A percentile compares a stretch with the other conserved stretches of the same genome.
phyloP scores from a whole-genome alignment of 2,888 invertebrate species.

The Caradrina kadenii region DNA sequence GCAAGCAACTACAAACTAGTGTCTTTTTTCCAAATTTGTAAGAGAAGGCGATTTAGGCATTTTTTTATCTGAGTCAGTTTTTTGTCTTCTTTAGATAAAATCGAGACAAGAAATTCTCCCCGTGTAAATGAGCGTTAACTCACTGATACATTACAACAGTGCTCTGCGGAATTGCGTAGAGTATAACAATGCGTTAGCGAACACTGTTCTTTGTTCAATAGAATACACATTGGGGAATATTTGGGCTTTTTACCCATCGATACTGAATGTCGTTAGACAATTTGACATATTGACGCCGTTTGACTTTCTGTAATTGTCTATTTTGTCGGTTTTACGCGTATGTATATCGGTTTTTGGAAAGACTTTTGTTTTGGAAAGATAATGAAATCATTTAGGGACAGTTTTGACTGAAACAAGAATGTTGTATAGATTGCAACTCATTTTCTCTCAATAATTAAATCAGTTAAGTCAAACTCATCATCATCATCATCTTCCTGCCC shows the following conservation, averaged over 20 bases:
- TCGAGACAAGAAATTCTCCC: neutral
- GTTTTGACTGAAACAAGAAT: no score
- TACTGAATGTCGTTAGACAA: conserved; percentile 40
- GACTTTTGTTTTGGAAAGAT: neutral
- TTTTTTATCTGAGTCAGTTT: no score
- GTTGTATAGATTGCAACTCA: no score
- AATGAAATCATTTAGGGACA: neutral
- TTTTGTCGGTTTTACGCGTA: conserved; percentile 1
- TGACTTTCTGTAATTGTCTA: conserved; percentile 31
- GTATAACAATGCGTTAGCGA: conserved; percentile 49
- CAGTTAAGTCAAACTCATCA: no score
- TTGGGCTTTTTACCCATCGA: conserved; percentile 45
- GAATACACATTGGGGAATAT: conserved; percentile 48
- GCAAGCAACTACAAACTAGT: no score
- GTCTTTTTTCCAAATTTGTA: no score
- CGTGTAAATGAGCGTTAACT: conserved; percentile 4
- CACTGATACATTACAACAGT: conserved; percentile 44
- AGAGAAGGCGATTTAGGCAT: no score
- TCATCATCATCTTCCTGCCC: no score
- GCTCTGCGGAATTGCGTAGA: conserved; percentile 45
- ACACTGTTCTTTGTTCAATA: conserved; percentile 46
- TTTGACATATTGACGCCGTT: conserved; percentile 47
- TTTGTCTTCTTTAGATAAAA: no score
- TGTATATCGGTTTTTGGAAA: neutral
- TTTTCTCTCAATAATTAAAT: no score